Base-by-base conservation (phyloP, 1,140 invertebrate species). In the Leptestheria dahalacensis region DNA sequence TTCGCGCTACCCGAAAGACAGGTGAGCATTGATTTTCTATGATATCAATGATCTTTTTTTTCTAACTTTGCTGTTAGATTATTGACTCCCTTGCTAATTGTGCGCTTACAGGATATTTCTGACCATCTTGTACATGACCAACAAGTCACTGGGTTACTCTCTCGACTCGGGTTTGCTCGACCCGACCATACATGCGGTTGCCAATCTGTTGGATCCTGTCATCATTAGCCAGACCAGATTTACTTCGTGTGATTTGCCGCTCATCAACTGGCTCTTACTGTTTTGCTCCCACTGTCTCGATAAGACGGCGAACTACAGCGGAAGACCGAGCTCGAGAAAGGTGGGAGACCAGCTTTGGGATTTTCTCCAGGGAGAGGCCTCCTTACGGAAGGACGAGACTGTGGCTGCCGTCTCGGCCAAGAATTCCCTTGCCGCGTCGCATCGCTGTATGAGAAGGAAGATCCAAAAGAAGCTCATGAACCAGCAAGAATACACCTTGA, bases 1-100 rank as follows among this genome's bases (percentile, higher is more conserved):
- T 20, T 77, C 81, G 53, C 82, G 86, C 48, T 88, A 88, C 67
- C 85, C 89, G 26, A 84, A 91, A 68, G 89, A 92, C 69, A 84
- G 86, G 87, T 90, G 50, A 18, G 18, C n/a, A 4, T 21, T 41
- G 1, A 20, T 2, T 2, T 23, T 62, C 4, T 46, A n/a, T 18
- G 18, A 64, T 52, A 1, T 64, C 20, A 20, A 54, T n/a, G 52
- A 53, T 51, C 60, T 58, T 62, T 55, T 66, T 66, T 65, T 55
- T 55, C 41, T 29, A 9, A 54, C 12, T 46, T n/a, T n/a, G n/a
- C n/a, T n/a, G n/a, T n/a, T n/a, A n/a, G n/a, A n/a, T n/a, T n/a
- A n/a, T n/a, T n/a, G n/a, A n/a, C n/a, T n/a, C n/a, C n/a, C n/a
- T n/a, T n/a, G n/a, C n/a, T n/a, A n/a, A n/a, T 12, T 55, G 18